Evolutionary conservation across 2,888 invertebrate genomes (phyloP), one percentile per base, ranked within the genome.

Genomic region (Lasius platythorax): DNA sequence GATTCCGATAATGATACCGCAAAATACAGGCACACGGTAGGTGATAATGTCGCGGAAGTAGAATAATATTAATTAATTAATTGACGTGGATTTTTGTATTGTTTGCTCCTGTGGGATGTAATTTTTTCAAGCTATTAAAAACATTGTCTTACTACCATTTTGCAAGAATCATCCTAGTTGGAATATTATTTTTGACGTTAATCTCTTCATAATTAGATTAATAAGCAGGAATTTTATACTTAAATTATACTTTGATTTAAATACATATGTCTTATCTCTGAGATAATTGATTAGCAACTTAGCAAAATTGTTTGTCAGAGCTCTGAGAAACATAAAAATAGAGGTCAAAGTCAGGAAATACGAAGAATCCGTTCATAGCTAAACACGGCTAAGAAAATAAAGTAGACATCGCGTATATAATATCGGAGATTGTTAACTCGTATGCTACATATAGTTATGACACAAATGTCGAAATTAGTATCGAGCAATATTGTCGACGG

Each of bases 1-100:
- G 23, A 6, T 37, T 37, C 30, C 15, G n/a, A 23, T 11, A 18
- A 30, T 85, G 68, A 89, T 84, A 3, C 87, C 84, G 73, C 85
- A 85, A 56, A 87, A 89, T 83, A 11, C 30, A 68, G 15, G 3
- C 67, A 73, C 33, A 18, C 6, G 8, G 2, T 46, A 56, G 15
- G 5, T 1, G 15, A 18, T 15, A 18, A 28, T 33, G 53, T 50
- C 15, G 3, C 15, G 33, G 23, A 58, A 58, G 8, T 53, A 2
- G 8, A 53, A 53, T 8, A 37, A 37, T 37, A 37, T 0, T 5
- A 37, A 37, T 37, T 37, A 33, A 33, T 23, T 23, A 23, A 23
- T 23, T 23, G 23, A 23, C 23, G 23, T 23, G 23, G 23, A 23
- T 23, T 23, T 23, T 23, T 23, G 23, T 23, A 23, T 23, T 23